These are phyloP conservation scores for Pollenia angustigena DNA, from an alignment of 2,888 invertebrate genomes.

Conservation along the genomic window DNA sequence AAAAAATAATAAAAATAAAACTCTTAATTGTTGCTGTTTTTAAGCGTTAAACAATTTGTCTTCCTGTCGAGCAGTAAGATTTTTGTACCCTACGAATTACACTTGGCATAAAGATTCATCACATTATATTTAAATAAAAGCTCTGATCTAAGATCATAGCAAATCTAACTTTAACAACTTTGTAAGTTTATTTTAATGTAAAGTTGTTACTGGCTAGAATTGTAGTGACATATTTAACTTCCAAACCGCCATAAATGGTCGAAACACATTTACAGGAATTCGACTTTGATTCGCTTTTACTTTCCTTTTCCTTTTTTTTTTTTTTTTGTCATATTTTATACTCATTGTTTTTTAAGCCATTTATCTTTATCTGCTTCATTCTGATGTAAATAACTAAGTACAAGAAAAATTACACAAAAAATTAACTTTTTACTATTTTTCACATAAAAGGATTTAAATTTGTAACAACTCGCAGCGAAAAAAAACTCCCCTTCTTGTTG, in stretches of 20 bases:
- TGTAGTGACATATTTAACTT: no score
- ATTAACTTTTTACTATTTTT: constrained; percentile 1
- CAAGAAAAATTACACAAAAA: constrained; percentile 9
- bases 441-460: constrained; percentile 17
- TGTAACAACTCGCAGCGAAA: neutral
- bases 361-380: constrained; percentile 22
- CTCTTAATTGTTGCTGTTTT: constrained; percentile 82
- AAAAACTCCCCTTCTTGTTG: neutral
- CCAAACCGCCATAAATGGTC: no score
- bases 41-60: constrained; percentile 80
- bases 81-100: constrained; percentile 30
- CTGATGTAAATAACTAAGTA: constrained; percentile 8
- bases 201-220: no score
- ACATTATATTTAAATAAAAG: no score
- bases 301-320: constrained; percentile 1
- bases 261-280: neutral
- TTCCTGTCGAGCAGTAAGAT: constrained; percentile 76
- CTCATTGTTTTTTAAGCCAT: neutral
- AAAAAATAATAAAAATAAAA: constrained; percentile 63
- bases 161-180: neutral
- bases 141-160: neutral
- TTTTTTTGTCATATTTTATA: neutral
- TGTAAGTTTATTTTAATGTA: no score
- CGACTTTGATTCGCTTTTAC: neutral
- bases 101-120: neutral